Evolutionary conservation across 2,888 invertebrate species (phyloP).

Genomic region (Eutolmus rufibarbis): DNA sequence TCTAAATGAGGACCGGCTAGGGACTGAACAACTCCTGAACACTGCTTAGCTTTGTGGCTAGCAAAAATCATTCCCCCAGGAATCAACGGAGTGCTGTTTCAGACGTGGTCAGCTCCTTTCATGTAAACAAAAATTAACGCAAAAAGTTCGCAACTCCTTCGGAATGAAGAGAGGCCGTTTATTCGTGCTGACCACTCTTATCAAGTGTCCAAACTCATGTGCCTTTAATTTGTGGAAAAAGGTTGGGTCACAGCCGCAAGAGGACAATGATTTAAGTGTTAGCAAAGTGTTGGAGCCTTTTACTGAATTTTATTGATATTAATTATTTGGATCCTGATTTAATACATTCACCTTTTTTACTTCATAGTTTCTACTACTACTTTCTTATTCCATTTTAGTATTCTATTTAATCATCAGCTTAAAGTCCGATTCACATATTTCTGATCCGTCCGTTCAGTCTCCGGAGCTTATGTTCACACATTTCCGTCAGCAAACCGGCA

Average conservation of each 20-base stretch:
- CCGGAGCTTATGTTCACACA: too few species aligned
- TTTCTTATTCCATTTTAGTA: too few species aligned
- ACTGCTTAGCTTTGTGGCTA: neutral
- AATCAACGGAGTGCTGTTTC: neutral
- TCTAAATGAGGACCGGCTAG: neutral
- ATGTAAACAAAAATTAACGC: constrained; percentile 32
- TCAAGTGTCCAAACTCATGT: neutral
- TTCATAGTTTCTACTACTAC: too few species aligned
- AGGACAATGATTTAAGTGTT: constrained; percentile 11
- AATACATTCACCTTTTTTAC: too few species aligned
- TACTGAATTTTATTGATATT: neutral
- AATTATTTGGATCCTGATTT: neutral
- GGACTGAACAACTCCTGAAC: neutral
- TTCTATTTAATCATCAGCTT: too few species aligned
- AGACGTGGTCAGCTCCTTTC: constrained; percentile 9
- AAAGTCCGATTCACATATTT: too few species aligned
- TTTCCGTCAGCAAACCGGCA: too few species aligned
- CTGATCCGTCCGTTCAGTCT: too few species aligned
- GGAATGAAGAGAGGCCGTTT: neutral
- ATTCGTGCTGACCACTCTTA: constrained; percentile 13
- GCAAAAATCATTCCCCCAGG: neutral
- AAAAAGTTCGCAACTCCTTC: constrained; percentile 11
- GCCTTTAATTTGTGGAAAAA: neutral
- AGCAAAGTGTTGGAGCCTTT: neutral
- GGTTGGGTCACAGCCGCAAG: neutral